Conservation (phyloP, 2,888 invertebrate species). For the Theretra japonica region DNA sequence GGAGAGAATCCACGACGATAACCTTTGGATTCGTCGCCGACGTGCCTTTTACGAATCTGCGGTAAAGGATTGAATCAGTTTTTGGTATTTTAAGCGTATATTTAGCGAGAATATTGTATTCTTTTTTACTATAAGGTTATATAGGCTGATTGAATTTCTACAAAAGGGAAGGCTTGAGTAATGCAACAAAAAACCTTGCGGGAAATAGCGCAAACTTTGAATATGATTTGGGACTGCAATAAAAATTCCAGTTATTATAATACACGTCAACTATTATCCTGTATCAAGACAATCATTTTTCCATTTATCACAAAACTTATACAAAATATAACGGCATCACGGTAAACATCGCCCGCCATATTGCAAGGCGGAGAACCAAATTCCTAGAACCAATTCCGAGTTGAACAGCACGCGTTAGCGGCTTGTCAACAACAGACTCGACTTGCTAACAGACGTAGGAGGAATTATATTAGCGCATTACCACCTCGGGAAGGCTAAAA, state of each 20-base stretch:
- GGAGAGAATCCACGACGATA: not conserved
- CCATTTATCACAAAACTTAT: no score
- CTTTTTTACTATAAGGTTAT: no score
- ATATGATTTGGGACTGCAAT: no score
- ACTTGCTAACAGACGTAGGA: slow-evolving; percentile 53
- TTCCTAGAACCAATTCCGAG: slow-evolving; percentile 2
- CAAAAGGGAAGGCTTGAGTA: no score
- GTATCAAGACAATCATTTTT: no score
- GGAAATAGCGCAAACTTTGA: no score
- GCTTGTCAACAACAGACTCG: slow-evolving; percentile 49
- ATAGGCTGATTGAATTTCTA: no score
- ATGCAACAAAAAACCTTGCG: no score
- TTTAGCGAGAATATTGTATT: not conserved
- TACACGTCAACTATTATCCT: no score
- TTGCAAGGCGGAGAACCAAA: not conserved
- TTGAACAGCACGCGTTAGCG: slow-evolving; percentile 30
- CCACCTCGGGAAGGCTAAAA: slow-evolving; percentile 59
- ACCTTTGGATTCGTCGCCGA: not conserved
- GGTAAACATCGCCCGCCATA: not conserved
- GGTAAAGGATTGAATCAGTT: not conserved
- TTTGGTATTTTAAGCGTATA: not conserved
- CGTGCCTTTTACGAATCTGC: not conserved
- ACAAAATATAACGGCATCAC: not conserved
- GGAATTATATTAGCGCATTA: slow-evolving; percentile 63
- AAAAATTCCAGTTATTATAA: no score